Evolutionary conservation across 2,113 vertebrate species (phyloP), one percentile per base, ranked within the genome.

Genomic region (Brachionichthys hirsutus): DNA sequence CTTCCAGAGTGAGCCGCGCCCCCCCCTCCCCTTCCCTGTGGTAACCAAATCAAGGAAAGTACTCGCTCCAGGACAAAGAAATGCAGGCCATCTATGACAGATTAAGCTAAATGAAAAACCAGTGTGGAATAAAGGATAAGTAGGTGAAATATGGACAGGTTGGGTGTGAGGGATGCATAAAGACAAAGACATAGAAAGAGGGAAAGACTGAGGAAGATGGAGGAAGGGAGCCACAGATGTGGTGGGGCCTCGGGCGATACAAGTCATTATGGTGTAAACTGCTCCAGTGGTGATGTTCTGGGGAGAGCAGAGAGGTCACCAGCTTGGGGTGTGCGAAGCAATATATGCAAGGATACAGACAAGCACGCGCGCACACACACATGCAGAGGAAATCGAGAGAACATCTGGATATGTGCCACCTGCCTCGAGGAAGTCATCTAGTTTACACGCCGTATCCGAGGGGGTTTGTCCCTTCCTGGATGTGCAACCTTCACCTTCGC

Each of bases 241-340:
- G 86, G 65, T 24, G 64, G 72, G 85, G 89, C 90, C 89, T 84
- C 76, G 50, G 89, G 90, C 90, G 45, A 83, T 85, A 88, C 84
- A 84, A 91, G 89, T 90, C 90, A 91, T 90, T 91, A 92, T 73
- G 83, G 87, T 85, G 84, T 89, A 91, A 90, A 90, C 85, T 83
- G 88, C 83, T 75, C 75, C 74, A 73, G 71, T 86, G 81, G 76
- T 79, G 88, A 86, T 87, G 66, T 86, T 85, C 75, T 77, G 62
- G 58, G 42, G 84, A 78, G 79, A 78, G 75, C 74, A 76, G 82
- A 85, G 80, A 83, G 89, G 79, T 89, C 89, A 86, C 77, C 70
- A 61, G 80, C 75, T 76, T 65, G 58, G 72, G 74, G 73, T 67
- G 70, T 73, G 85, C 84, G 86, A 81, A 77, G 73, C 74, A 84